Conservation (phyloP, 2,113 vertebrate genomes). For the Vombatus ursinus region DNA sequence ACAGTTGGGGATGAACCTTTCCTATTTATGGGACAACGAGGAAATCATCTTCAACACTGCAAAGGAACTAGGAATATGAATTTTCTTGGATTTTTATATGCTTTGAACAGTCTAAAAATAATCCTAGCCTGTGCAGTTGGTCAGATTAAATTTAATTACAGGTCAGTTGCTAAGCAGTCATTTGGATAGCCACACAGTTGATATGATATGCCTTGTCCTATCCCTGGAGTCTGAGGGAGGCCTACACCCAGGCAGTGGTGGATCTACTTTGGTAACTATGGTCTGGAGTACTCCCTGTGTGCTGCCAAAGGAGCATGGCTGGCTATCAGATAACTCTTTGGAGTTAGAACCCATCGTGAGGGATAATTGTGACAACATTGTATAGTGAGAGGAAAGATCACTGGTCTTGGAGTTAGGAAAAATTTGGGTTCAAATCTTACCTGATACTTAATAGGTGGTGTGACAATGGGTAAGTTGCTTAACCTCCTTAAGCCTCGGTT, state of each 20-base stretch:
- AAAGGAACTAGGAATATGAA: not conserved
- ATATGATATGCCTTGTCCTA: not conserved
- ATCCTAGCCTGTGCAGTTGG: not conserved
- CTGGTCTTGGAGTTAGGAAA: not conserved
- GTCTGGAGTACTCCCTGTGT: not conserved
- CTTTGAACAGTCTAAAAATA: not conserved
- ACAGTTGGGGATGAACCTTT: not conserved
- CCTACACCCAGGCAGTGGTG: not conserved
- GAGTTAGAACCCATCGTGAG: not conserved
- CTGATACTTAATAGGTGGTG: not conserved
- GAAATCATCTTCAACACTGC: not conserved
- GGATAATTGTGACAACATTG: not conserved
- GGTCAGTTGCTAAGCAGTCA: not conserved
- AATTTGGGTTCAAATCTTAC: not conserved
- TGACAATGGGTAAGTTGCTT: not conserved
- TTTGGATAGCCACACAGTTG: not conserved
- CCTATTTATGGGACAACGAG: not conserved
- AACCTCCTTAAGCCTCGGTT: not conserved
- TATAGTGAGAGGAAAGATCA: not conserved
- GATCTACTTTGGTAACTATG: not conserved
- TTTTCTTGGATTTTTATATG: not conserved
- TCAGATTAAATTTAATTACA: not conserved
- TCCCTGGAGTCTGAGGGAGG: not conserved
- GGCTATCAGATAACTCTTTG: not conserved
- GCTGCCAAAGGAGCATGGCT: not conserved